Evolutionary conservation across 2,113 vertebrate genomes (phyloP).

Genomic region (Ramphastos sulfuratus): DNA sequence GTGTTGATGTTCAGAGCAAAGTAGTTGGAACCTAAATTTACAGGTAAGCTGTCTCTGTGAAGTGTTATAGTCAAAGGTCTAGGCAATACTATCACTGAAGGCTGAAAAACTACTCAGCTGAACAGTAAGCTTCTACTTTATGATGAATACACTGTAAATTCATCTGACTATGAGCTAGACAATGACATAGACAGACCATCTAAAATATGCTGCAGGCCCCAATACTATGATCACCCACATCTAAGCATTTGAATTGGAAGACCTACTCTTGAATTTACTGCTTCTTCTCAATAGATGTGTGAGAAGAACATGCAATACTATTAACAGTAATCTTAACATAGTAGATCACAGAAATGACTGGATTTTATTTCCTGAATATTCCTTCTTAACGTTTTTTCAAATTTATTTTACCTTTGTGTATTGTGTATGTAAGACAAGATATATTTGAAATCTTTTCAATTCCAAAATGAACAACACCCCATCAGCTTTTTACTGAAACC

Average conservation of each 20-base stretch:
- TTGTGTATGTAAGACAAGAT: too few species aligned
- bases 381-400: too few species aligned
- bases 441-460: neutral
- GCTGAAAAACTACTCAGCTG: neutral
- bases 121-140: neutral
- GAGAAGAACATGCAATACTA: neutral
- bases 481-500: neutral
- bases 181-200: neutral
- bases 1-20: neutral
- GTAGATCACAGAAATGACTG: neutral
- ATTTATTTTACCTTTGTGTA: too few species aligned
- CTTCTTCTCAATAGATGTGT: neutral
- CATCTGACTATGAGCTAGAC: neutral
- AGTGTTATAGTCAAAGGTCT: neutral
- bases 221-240: neutral
- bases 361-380: neutral
- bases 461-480: neutral
- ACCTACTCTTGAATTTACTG: neutral
- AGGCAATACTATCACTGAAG: neutral
- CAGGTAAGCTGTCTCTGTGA: neutral
- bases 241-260: neutral
- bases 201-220: fast-evolving
- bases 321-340: neutral
- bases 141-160: neutral
- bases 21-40: neutral